These are phyloP conservation scores for Polyergus mexicanus DNA, from an alignment of 1,140 invertebrate genomes.

Conservation along the genomic window DNA sequence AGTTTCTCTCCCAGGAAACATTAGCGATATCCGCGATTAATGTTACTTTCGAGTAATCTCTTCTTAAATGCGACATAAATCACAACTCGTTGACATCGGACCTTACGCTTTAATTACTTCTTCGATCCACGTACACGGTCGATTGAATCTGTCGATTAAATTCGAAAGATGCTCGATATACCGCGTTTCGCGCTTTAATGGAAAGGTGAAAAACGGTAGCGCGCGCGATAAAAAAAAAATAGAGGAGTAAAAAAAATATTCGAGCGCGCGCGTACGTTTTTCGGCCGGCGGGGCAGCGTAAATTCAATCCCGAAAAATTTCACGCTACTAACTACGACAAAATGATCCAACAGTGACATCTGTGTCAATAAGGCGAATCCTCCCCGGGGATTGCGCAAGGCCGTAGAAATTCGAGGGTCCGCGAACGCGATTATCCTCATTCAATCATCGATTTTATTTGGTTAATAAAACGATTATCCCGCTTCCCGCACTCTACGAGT, in stretches of 20 bases:
- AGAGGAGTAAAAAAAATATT: conserved; percentile 17
- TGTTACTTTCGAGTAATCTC: conserved; percentile 3
- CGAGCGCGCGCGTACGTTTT: conserved; percentile 28
- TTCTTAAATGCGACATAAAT: conserved; percentile 67
- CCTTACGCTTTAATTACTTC: conserved; percentile 21
- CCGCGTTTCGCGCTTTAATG: conserved; percentile 27
- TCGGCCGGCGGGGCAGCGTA: conserved; percentile 19
- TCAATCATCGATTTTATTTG: conserved; percentile 85
- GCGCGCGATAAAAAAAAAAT: conserved; percentile 12
- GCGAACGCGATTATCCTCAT: conserved; percentile 81
- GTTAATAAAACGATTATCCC: conserved; percentile 87
- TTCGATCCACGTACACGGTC: conserved; percentile 9
- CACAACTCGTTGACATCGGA: conserved; percentile 57
- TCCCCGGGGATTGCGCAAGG: conserved; percentile 75
- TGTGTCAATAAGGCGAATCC: conserved; percentile 85
- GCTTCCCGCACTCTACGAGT: conserved; percentile 69
- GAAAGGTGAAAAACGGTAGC: conserved; percentile 17
- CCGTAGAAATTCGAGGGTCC: conserved; percentile 67
- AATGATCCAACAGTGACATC: conserved; percentile 82
- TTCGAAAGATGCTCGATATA: conserved; percentile 25
- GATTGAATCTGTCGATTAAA: not conserved
- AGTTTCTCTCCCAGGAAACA: conserved; percentile 80
- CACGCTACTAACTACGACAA: conserved; percentile 74
- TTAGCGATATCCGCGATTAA: conserved; percentile 79
- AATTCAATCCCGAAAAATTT: conserved; percentile 74